A percentile compares a stretch with the other conserved stretches of the same genome.
These are phyloP conservation scores for Exephanes ischioxanthus DNA, from an alignment of 2,888 invertebrate genomes.

Conservation along the genomic window DNA sequence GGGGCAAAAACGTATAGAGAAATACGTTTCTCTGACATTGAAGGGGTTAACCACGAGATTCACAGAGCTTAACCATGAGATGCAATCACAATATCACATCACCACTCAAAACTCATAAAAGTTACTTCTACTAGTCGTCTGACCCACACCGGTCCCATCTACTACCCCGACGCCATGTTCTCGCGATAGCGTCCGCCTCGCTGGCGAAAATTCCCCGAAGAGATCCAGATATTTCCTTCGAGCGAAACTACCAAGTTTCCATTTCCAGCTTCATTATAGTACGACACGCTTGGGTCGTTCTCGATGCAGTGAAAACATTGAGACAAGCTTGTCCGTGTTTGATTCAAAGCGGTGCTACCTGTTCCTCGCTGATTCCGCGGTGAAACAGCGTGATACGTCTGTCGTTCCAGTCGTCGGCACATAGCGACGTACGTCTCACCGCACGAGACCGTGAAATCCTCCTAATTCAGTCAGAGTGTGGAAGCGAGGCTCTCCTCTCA, in stretches of 20 bases:
- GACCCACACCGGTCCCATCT: neutral
- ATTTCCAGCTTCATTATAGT: neutral
- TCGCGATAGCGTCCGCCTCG: neutral
- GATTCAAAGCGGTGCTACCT: conserved; percentile 17
- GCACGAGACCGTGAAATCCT: conserved; percentile 72
- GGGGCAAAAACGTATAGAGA: too few relatives aligned
- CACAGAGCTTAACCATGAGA: too few relatives aligned
- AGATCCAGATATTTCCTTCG: neutral
- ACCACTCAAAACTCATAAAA: too few relatives aligned
- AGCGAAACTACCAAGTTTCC: neutral
- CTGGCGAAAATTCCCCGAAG: neutral
- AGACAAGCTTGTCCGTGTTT: conserved; percentile 1
- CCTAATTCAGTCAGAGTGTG: conserved; percentile 68
- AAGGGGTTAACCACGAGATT: neutral
- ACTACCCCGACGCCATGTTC: neutral
- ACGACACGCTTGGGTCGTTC: neutral
- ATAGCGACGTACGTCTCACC: conserved; percentile 59
- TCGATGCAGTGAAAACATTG: conserved; percentile 17
- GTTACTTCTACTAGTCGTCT: neutral
- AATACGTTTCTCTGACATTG: too few relatives aligned
- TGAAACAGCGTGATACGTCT: conserved; percentile 12
- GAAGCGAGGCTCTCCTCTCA: conserved; percentile 41
- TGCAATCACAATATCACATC: too few relatives aligned
- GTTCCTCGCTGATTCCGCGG: neutral
- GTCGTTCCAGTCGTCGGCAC: conserved; percentile 64